Base-by-base conservation (phyloP, 1,140 invertebrate species). In the Formica exsecta region DNA sequence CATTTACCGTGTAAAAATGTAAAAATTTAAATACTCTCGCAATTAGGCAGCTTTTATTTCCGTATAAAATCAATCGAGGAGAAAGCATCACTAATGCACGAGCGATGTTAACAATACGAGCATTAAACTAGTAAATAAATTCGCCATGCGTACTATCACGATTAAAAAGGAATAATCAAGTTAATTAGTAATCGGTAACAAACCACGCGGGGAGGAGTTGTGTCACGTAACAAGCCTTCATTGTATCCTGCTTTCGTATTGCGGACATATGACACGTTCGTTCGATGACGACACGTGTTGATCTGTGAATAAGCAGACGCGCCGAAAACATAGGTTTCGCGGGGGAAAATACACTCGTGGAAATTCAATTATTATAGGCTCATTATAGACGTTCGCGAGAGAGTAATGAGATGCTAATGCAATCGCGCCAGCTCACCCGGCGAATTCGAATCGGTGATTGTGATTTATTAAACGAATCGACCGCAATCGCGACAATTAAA, bases 381-480 rank as follows among this genome's bases (percentile, higher is more conserved):
- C 71, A 68, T 62, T 70, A 36, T 59, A 83, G 75, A 59, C 59
- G 51, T 29, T 59, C 29, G 57, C 22, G 29, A 44, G 22, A 44
- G 22, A 70, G 7, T 54, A 61, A 89, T 68, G 74, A 86, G 85
- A 81, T 76, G 87, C 77, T 89, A 89, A 89, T 74, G 73, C 75
- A 89, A 73, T 61, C 62, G 75, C 73, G 32, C 85, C 51, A 87
- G 85, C 73, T 66, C 32, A 9, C 25, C 44, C 19, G 64, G n/a
- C 13, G 68, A 74, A 19, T 57, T 38, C 57, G 16, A 75, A 61
- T 71, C 38, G 54, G 19, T 38, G 32, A 68, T 25, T 48, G 62
- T 41, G 83, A 88, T 88, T 89, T 89, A 75, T 89, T 89, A 89
- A 89, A 89, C 88, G 75, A 88, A 66, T 74, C 61, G 54, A 11